Evolutionary conservation across 1,140 invertebrate species (phyloP).

Genomic region (Bicyclus anynana): DNA sequence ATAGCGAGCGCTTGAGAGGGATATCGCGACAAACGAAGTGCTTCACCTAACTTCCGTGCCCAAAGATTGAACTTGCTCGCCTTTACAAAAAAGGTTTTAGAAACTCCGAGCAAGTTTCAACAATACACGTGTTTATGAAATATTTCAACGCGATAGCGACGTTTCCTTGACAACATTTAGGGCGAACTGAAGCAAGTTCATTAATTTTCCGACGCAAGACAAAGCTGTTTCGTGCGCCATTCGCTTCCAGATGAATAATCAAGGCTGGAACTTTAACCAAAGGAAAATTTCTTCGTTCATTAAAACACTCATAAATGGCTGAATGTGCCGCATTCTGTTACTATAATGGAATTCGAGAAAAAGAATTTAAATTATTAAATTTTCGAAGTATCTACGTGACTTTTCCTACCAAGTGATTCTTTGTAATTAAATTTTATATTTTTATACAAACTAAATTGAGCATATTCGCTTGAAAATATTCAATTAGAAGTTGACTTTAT

Average conservation of each 20-base stretch:
- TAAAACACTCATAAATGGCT: constrained; percentile 8
- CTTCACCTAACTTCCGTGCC: constrained; percentile 15
- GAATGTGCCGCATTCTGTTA: constrained; percentile 4
- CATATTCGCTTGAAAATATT: too few species aligned
- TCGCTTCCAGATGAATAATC: constrained; percentile 28
- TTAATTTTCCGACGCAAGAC: constrained; percentile 27
- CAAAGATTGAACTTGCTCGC: constrained; percentile 15
- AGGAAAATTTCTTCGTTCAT: constrained; percentile 21
- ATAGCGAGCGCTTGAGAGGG: constrained; percentile 64
- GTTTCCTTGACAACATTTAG: constrained; percentile 17
- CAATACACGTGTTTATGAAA: constrained; percentile 23
- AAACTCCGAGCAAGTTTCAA: constrained; percentile 15
- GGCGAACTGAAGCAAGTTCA: constrained; percentile 26
- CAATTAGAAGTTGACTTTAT: too few species aligned
- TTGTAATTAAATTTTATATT: too few species aligned
- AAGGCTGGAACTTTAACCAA: constrained; percentile 25
- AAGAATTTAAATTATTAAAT: constrained; percentile 5
- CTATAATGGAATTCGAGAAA: background rate
- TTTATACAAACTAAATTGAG: too few species aligned
- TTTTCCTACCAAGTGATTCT: constrained; percentile 42
- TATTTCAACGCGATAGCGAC: constrained; percentile 13
- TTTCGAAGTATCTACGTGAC: background rate
- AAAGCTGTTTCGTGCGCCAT: constrained; percentile 24
- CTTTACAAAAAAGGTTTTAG: constrained; percentile 15
- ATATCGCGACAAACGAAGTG: constrained; percentile 69